Evolutionary conservation across 2,797 vertebrate genomes (phyloP).

Genomic region (Eulemur albifrons): DNA sequence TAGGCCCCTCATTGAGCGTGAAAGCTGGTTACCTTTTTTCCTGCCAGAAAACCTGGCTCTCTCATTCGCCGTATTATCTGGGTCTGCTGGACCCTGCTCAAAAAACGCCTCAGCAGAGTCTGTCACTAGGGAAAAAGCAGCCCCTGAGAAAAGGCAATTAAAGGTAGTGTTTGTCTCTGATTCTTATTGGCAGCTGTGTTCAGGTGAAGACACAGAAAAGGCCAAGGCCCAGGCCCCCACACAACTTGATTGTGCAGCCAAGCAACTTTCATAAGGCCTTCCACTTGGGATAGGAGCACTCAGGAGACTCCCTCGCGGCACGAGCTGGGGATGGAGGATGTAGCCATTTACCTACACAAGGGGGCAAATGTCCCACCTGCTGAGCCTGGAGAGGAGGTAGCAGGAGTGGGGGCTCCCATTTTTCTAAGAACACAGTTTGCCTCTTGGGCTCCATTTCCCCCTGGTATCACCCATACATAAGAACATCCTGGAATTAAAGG

Average conservation of each 20-base stretch:
- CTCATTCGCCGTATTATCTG: slow-evolving; percentile 53
- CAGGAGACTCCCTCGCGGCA: background rate
- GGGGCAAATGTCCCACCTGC: background rate
- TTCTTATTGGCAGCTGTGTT: background rate
- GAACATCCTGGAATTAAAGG: background rate
- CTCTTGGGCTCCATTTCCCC: background rate
- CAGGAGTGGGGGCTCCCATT: background rate
- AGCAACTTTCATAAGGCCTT: background rate
- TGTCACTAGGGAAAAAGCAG: slow-evolving; percentile 41
- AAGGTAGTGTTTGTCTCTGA: slow-evolving; percentile 20
- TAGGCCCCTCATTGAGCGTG: background rate
- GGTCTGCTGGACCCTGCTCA: slow-evolving; percentile 48
- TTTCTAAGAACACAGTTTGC: slow-evolving; percentile 4
- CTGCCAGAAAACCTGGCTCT: slow-evolving; percentile 61
- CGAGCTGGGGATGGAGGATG: background rate
- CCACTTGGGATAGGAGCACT: background rate
- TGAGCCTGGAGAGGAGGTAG: slow-evolving; percentile 26
- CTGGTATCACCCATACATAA: background rate
- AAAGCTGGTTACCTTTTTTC: background rate
- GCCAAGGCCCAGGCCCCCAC: background rate
- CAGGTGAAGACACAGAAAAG: background rate
- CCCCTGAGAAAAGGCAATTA: slow-evolving; percentile 52
- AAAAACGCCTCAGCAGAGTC: slow-evolving; percentile 37
- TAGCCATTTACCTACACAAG: slow-evolving; percentile 2
- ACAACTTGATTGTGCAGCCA: background rate